phyloP scores from a whole-genome alignment of 2,888 invertebrate genomes.

The Agriotes lineatus region DNA sequence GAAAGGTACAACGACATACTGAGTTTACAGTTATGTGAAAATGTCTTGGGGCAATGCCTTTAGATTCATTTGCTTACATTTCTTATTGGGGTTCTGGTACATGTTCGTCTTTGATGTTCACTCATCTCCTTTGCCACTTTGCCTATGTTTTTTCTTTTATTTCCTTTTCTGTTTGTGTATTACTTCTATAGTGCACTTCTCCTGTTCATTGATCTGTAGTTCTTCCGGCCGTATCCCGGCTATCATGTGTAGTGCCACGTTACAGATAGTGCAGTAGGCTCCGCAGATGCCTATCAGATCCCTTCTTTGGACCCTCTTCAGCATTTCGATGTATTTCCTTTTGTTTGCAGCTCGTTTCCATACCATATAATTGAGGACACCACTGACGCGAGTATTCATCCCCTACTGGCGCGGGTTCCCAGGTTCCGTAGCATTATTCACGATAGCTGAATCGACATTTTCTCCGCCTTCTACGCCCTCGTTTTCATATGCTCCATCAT shows the following conservation, averaged over 20 bases:
- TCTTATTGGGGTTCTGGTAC: neutral
- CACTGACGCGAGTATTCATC: neutral
- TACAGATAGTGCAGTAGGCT: neutral
- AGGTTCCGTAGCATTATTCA: neutral
- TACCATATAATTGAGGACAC: neutral
- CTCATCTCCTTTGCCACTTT: neutral
- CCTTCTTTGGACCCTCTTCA: neutral
- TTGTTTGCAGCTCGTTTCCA: neutral
- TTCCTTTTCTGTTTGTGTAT: neutral
- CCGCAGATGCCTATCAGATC: neutral
- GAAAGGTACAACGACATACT: no score
- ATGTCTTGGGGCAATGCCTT: no score
- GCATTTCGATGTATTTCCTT: neutral
- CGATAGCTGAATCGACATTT: neutral
- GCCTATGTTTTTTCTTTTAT: neutral
- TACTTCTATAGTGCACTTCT: no score
- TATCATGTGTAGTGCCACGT: neutral
- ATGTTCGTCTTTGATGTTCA: neutral
- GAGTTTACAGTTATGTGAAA: no score
- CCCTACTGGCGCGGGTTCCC: neutral
- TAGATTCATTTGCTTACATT: neutral
- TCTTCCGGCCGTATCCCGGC: no score
- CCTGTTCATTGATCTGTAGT: no score
- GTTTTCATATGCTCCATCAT: neutral
- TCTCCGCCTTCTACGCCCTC: no score